These are phyloP conservation scores for Papilio aristodemus DNA, from an alignment of 1,140 invertebrate species.

Conservation along the genomic window DNA sequence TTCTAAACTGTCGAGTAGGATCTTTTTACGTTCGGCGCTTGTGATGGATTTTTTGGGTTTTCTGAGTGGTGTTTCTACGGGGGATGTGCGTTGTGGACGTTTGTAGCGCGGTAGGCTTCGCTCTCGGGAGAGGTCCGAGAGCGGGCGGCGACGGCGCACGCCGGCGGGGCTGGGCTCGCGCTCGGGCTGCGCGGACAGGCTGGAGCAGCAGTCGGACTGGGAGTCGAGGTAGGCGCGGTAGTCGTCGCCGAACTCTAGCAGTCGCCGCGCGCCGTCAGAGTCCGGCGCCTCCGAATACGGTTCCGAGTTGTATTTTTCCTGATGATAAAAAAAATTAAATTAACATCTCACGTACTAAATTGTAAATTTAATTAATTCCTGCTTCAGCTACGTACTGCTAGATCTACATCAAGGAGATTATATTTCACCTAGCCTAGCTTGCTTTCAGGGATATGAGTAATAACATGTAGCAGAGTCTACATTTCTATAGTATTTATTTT, in stretches of 20 bases:
- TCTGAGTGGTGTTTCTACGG: constrained; percentile 65
- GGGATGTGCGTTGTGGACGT: constrained; percentile 73
- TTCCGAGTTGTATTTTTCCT: constrained; percentile 96
- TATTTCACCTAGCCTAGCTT: too few species aligned
- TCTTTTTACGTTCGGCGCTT: constrained; percentile 77
- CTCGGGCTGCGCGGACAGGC: constrained; percentile 85
- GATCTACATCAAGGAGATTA: too few species aligned
- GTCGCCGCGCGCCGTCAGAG: constrained; percentile 88
- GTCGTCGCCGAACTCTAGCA: constrained; percentile 94
- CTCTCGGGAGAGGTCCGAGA: constrained; percentile 61
- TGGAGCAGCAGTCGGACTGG: constrained; percentile 90
- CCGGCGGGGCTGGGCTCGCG: constrained; percentile 81
- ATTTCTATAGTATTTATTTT: too few species aligned
- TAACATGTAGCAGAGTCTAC: too few species aligned
- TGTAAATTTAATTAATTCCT: neutral
- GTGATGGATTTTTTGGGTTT: constrained; percentile 78
- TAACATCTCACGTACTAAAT: constrained; percentile 24
- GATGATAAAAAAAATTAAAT: constrained; percentile 49
- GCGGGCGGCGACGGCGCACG: constrained; percentile 55
- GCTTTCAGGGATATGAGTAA: too few species aligned
- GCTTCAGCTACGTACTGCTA: too few species aligned
- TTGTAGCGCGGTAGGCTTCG: constrained; percentile 64
- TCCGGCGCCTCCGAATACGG: constrained; percentile 94
- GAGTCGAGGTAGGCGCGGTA: constrained; percentile 93
- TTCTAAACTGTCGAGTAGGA: constrained; percentile 74